Base-by-base conservation (phyloP, 64 coral and sea anemone species). In the Actinia tenebrosa region DNA sequence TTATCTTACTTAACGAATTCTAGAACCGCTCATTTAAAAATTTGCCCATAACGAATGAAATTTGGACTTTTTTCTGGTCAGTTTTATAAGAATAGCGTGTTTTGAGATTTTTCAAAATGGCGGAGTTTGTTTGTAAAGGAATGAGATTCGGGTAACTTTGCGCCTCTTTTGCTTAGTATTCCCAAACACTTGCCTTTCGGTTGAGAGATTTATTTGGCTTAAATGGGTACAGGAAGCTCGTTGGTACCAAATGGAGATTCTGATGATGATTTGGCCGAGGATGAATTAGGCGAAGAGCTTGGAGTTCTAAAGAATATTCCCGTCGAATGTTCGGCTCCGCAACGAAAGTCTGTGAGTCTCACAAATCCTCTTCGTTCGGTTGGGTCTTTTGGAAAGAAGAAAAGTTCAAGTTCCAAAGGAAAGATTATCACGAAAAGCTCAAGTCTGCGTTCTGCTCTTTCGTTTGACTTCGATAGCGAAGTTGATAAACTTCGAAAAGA, bases 371-470 rank as follows among this genome's bases (percentile, higher is more conserved):
- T 92, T 18, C 78, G 79, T 43, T 68, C 90, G 16, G 62, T 93
- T 86, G 88, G 88, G 30, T 97, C 94, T 62, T 85, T 97, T 86
- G 92, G 88, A 16, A 79, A 80, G 53, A 93, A 88, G 60, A 97
- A 92, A 44, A 87, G 86, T 43, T 53, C 22, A 16, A 89, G 83
- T 45, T 79, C 85, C 27, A 88, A 83, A 44, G 86, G 63, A 1
- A 94, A 94, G 53, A 82, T 54, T 27, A 80, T 97, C 5, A 88
- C 66, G 16, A 97, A 97, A 82, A 89, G 88, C 11, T n/a, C 62
- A 25, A 97, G 94, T 82, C 85, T 97, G 4, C 91, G 85, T 25
- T 97, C 94, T 52, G 88, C 91, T 10, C 79, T 87, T 54, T 95
- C 94, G 5, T 45, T 91, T 83, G 60, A 88, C 7, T 87, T 86